phyloP scores from a whole-genome alignment of 2,888 invertebrate genomes.

The Seira sanloemensis region DNA sequence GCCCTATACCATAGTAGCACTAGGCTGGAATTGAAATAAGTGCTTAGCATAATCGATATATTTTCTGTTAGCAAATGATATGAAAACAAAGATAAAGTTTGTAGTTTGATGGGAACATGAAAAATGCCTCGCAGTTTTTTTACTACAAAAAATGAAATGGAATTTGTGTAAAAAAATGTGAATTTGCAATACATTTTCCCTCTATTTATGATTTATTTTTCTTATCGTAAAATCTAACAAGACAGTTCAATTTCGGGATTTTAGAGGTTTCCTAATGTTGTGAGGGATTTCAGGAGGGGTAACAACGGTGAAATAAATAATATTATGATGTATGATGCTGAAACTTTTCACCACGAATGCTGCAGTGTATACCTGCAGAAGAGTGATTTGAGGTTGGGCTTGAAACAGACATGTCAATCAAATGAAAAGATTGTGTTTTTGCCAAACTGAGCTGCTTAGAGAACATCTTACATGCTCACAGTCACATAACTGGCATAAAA shows the following conservation, averaged over 20 bases:
- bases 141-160: neutral
- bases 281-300: too few relatives aligned
- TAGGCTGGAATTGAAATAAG: conserved; percentile 1
- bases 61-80: neutral
- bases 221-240: neutral
- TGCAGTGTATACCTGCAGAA: too few relatives aligned
- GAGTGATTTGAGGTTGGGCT: too few relatives aligned
- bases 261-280: too few relatives aligned
- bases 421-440: too few relatives aligned
- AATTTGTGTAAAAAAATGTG: neutral
- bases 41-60: conserved; percentile 41
- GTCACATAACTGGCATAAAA: too few relatives aligned
- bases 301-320: too few relatives aligned
- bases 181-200: neutral
- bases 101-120: neutral
- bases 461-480: too few relatives aligned
- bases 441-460: too few relatives aligned
- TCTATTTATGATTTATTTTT: neutral
- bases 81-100: neutral
- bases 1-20: neutral
- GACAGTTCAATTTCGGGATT: neutral
- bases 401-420: too few relatives aligned
- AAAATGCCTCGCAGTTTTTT: neutral
- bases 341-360: too few relatives aligned
- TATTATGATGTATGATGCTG: too few relatives aligned